A percentile compares a stretch with the other conserved stretches of the same genome.
Conservation (phyloP, 2,888 invertebrate genomes). For the Cheilosia impressa region DNA sequence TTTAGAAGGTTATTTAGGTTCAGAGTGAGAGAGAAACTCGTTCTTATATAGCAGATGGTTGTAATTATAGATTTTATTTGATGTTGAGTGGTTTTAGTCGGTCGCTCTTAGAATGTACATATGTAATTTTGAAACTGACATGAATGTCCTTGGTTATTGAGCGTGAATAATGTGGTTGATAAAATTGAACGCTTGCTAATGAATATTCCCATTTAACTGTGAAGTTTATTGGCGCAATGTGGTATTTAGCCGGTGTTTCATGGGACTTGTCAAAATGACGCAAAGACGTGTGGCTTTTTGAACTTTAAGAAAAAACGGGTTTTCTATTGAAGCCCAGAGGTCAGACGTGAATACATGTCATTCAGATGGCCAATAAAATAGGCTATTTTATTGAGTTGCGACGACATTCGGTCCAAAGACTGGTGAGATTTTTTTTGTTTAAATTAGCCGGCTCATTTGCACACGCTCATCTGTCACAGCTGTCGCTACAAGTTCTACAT, state of each 20-base stretch:
- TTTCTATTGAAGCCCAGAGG: neutral
- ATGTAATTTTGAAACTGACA: neutral
- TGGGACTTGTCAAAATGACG: constrained; percentile 1
- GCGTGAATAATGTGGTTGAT: constrained; percentile 3
- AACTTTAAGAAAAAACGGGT: constrained; percentile 4
- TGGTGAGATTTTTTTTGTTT: too few species aligned
- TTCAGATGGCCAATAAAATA: neutral
- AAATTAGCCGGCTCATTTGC: too few species aligned
- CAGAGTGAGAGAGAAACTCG: constrained; percentile 45
- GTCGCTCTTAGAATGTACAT: constrained; percentile 4
- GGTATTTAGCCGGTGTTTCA: neutral
- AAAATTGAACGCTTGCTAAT: neutral
- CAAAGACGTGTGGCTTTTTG: neutral
- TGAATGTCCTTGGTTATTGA: constrained; percentile 21
- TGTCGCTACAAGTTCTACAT: too few species aligned
- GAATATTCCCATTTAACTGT: constrained; percentile 24
- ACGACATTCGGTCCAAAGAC: too few species aligned
- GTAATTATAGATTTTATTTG: constrained; percentile 40
- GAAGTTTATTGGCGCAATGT: constrained; percentile 3
- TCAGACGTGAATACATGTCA: too few species aligned
- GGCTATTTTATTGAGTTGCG: neutral
- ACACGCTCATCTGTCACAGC: too few species aligned
- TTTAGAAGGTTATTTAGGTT: constrained; percentile 61
- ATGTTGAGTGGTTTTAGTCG: constrained; percentile 1
- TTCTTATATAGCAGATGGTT: constrained; percentile 49